Evolutionary conservation across 2,113 vertebrate genomes (phyloP).

Genomic region (Propithecus coquereli): DNA sequence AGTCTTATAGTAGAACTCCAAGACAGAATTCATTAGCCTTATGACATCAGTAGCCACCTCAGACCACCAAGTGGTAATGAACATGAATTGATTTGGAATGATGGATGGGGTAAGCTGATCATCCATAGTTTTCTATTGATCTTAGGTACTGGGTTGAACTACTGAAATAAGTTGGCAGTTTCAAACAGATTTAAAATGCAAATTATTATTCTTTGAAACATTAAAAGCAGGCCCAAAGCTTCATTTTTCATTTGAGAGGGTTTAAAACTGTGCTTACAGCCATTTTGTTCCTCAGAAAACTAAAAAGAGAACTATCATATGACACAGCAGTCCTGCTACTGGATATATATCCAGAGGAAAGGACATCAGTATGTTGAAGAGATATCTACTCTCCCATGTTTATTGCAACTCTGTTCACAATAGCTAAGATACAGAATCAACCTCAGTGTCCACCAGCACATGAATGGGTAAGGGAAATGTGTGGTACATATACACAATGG

Average conservation of each 20-base stretch:
- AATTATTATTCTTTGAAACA: conserved; percentile 9
- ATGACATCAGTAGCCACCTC: too few relatives aligned
- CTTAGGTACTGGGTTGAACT: not conserved
- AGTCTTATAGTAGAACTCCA: not conserved
- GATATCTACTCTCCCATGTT: not conserved
- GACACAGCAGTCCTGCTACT: not conserved
- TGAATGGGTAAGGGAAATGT: not conserved
- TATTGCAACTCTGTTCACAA: not conserved
- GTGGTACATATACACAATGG: not conserved
- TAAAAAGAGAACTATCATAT: not conserved
- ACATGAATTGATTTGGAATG: not conserved
- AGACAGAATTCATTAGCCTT: not conserved
- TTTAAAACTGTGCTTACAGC: not conserved
- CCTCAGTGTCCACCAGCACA: not conserved
- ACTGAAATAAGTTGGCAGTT: not conserved
- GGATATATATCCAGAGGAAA: not conserved
- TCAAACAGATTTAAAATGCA: conserved; percentile 13
- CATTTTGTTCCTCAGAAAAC: not conserved
- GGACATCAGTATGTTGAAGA: not conserved
- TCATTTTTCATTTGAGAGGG: conserved; percentile 33
- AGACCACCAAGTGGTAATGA: not conserved
- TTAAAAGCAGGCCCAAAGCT: conserved; percentile 1
- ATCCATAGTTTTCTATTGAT: not conserved
- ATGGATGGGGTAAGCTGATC: not conserved
- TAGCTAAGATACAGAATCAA: not conserved